These are phyloP conservation scores for Aspidapion aeneum DNA, from an alignment of 2,888 invertebrate genomes.

Conservation along the genomic window DNA sequence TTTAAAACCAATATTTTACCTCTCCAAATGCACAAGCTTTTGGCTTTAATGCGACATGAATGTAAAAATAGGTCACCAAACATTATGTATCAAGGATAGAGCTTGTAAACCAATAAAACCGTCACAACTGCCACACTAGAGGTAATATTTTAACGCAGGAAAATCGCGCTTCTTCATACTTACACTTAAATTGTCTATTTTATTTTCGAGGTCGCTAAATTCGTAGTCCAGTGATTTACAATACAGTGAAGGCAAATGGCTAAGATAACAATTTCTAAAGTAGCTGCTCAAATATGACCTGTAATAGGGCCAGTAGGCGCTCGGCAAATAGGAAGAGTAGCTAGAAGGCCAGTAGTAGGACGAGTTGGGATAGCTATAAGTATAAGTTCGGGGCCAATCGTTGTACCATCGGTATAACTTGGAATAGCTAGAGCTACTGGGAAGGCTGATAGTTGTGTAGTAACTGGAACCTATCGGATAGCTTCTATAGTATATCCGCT, in stretches of 20 bases:
- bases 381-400: slow-evolving; percentile 30
- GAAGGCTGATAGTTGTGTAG: slow-evolving; percentile 27
- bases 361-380: slow-evolving; percentile 15
- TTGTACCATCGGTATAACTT: slow-evolving; percentile 34
- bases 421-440: slow-evolving; percentile 29
- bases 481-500: slow-evolving; percentile 33
- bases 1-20: too few species aligned
- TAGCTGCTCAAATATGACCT: slow-evolving; percentile 28
- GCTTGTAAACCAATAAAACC: too few species aligned
- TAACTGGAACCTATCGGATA: slow-evolving; percentile 32
- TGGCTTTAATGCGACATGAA: too few species aligned
- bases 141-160: not conserved
- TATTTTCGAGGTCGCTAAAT: slow-evolving; percentile 33
- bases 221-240: slow-evolving; percentile 33
- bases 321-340: slow-evolving; percentile 22
- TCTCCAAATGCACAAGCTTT: too few species aligned
- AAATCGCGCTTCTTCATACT: slow-evolving; percentile 23
- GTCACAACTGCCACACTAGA: too few species aligned
- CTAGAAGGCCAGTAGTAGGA: slow-evolving; percentile 16
- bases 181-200: slow-evolving; percentile 34
- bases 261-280: slow-evolving; percentile 30
- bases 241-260: slow-evolving; percentile 27
- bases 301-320: slow-evolving; percentile 30
- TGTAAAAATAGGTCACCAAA: too few species aligned
- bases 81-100: too few species aligned